phyloP scores from a whole-genome alignment of 2,797 vertebrate species.

The Alcedo atthis region DNA sequence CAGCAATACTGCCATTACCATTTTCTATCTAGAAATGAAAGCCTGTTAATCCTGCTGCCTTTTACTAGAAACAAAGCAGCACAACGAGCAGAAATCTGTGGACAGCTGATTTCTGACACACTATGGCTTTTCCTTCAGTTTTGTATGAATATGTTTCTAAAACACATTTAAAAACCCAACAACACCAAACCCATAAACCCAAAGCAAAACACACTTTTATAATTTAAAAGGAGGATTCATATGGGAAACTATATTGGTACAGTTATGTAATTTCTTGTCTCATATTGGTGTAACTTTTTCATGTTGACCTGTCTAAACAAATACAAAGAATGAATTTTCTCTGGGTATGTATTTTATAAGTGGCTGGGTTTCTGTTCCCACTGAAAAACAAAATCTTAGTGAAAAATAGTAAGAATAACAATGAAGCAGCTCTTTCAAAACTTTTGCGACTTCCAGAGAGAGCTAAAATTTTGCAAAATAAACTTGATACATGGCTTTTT shows the following conservation, averaged over 20 bases:
- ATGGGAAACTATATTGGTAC: not conserved
- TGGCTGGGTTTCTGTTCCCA: not conserved
- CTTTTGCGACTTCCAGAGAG: not conserved
- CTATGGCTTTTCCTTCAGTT: not conserved
- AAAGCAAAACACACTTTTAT: not conserved
- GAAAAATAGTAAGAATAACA: not conserved
- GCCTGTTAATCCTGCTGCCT: not conserved
- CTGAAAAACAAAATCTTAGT: not conserved
- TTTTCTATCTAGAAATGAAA: constrained; percentile 3
- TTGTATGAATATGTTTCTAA: not conserved
- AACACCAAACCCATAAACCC: not conserved
- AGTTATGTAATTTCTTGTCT: not conserved
- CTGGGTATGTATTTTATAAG: not conserved
- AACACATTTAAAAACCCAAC: not conserved
- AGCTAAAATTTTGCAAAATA: not conserved
- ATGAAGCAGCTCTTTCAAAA: not conserved
- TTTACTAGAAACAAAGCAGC: not conserved
- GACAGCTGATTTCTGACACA: not conserved
- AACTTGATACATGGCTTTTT: not conserved
- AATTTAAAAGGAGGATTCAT: not conserved
- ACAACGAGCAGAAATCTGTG: not conserved
- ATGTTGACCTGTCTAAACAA: not conserved
- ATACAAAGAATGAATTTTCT: not conserved
- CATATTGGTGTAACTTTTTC: not conserved
- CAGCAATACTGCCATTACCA: not conserved